phyloP scores from a whole-genome alignment of 2,888 invertebrate genomes.

The Sycophila texana region DNA sequence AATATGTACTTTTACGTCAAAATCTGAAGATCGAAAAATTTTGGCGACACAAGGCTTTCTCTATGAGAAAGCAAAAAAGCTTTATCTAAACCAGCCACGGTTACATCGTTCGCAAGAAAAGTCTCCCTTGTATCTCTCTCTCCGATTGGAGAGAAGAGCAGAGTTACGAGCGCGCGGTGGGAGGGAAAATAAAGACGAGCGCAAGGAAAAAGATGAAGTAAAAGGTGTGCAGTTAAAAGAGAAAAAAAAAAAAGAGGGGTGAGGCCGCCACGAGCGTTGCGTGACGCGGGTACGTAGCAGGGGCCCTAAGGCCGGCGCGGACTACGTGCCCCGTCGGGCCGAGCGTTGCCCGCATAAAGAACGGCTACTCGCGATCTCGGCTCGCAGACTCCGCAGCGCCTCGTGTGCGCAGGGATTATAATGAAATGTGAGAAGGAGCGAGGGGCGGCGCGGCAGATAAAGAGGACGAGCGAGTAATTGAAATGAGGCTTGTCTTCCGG shows the following conservation, averaged over 20 bases:
- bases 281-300: constrained; percentile 63
- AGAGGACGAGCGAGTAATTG: constrained; percentile 25
- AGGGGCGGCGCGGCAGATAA: background rate
- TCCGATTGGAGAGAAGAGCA: background rate
- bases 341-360: constrained; percentile 55
- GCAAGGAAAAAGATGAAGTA: constrained; percentile 30
- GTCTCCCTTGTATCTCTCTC: too few species aligned
- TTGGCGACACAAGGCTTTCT: too few species aligned
- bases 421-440: constrained; percentile 22
- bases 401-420: background rate
- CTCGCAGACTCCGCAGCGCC: background rate
- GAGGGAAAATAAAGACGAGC: constrained; percentile 1
- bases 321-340: constrained; percentile 61
- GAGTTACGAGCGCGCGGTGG: background rate
- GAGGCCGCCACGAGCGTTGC: constrained; percentile 51
- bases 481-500: constrained; percentile 28
- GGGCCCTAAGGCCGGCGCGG: constrained; percentile 58
- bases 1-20: too few species aligned
- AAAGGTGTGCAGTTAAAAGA: background rate
- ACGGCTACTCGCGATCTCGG: background rate
- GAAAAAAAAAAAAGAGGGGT: background rate
- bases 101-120: too few species aligned
- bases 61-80: too few species aligned
- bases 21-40: too few species aligned
- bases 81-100: too few species aligned